A percentile compares a stretch with the other conserved stretches of the same genome.
phyloP scores from a whole-genome alignment of 2,113 vertebrate genomes.

The Hemiscyllium ocellatum region DNA sequence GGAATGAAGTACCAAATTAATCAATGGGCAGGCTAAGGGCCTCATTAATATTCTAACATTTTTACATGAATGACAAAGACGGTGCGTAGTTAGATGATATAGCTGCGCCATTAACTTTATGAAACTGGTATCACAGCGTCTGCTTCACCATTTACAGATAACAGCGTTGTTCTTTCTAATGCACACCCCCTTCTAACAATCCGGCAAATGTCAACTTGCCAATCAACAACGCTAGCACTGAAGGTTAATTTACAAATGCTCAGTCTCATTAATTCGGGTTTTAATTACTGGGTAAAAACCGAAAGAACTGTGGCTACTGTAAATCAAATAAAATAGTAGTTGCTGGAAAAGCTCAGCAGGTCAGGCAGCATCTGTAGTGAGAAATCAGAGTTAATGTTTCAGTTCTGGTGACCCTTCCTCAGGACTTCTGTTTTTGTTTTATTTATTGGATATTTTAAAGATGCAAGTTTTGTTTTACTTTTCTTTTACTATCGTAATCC shows the following conservation, averaged over 20 bases:
- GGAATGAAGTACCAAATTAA: background rate
- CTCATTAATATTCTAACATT: no score
- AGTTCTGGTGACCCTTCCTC: no score
- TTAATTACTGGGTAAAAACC: background rate
- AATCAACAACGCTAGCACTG: background rate
- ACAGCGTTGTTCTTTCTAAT: no score
- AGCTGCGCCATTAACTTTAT: background rate
- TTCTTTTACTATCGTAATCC: background rate
- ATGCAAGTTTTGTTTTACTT: background rate
- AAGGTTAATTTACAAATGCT: background rate
- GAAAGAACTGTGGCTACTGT: no score
- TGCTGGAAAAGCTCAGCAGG: no score
- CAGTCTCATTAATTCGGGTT: background rate
- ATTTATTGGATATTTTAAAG: background rate
- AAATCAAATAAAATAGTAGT: no score
- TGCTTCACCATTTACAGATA: background rate
- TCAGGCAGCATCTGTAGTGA: no score
- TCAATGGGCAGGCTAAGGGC: background rate
- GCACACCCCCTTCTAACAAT: background rate
- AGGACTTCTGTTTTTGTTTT: no score
- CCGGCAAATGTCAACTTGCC: background rate
- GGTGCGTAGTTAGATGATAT: no score
- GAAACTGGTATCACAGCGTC: background rate
- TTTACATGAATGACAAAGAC: no score
- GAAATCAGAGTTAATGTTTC: no score